Evolutionary conservation across 2,888 invertebrate species (phyloP), one percentile per base, ranked within the genome.

Genomic region (Drosophila setosimentum): DNA sequence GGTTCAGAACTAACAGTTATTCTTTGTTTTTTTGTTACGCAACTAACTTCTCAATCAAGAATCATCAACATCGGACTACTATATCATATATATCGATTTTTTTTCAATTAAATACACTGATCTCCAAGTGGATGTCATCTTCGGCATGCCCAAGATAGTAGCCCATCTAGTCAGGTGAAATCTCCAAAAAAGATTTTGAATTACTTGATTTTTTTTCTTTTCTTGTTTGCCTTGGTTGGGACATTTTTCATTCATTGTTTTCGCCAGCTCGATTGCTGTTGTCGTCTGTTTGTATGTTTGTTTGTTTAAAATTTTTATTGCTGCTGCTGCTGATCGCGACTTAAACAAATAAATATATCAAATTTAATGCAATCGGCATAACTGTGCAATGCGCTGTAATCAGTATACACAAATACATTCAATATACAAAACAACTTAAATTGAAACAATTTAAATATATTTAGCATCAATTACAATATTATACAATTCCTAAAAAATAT

Each of bases 181-280:
- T 35, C 27, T 10, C 3, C 3, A 6, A 5, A 27, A 16, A 16
- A n/a, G 2, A 13, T 33, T 35, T 8, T 40, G 13, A 40, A 30
- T 54, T 32, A 18, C 8, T 45, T 7, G 16, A 4, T 2, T 45
- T 16, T 45, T 45, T 53, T 29, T 11, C 21, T n/a, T 16, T 11
- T 16, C 8, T 32, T 42, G 7, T 30, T 10, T 7, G 18, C 8
- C 10, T 7, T 53, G 32, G 30, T 30, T 33, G 18, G 18, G 33
- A 33, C 27, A 30, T 32, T 55, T 66, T 71, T 50, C 80, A 77
- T 78, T 78, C 77, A 77, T 80, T 70, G 53, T 77, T 69, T 80
- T 60, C 35, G 50, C 45, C 59, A 21, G 21, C 7, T 24, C 24
- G 33, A 49, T 49, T 29, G 48, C 30, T 51, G 35, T 48, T 64